Evolutionary conservation across 2,113 vertebrate genomes (phyloP).

Genomic region (Rattus norvegicus): GRCr8 NC_086025.1:136787001-136787500

Average conservation of each 20-base stretch:
- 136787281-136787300: background rate
- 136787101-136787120: background rate
- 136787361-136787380: background rate
- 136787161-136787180: background rate
- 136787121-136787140: background rate
- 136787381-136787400: background rate
- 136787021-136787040: background rate
- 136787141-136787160: background rate
- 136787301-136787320: background rate
- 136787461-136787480: background rate
- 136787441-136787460: too few species aligned
- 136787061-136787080: background rate
- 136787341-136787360: background rate
- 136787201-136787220: background rate
- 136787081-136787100: background rate
- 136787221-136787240: background rate
- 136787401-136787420: background rate
- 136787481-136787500: background rate
- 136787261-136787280: background rate
- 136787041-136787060: background rate
- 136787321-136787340: background rate
- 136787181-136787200: background rate
- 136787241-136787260: background rate
- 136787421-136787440: too few species aligned
- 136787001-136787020: background rate